Conservation (phyloP, 1,140 invertebrate genomes). For the honey bee (Apis mellifera) region Amel_HAv3.1 CM009932.2:14883001-14883500, state of each 20-base stretch:
- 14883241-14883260: slow-evolving; percentile 14
- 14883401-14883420: background rate
- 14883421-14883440: background rate
- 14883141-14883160: background rate
- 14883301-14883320: background rate
- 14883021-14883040: slow-evolving; percentile 27
- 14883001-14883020: background rate
- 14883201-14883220: background rate
- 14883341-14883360: background rate
- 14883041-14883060: slow-evolving; percentile 68
- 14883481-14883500: slow-evolving; percentile 12
- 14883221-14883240: slow-evolving; percentile 1
- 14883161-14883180: no score
- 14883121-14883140: background rate
- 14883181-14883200: no score
- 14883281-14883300: background rate
- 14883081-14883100: slow-evolving; percentile 40
- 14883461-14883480: background rate
- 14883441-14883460: background rate
- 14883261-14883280: background rate
- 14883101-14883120: slow-evolving; percentile 46
- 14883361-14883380: slow-evolving; percentile 31
- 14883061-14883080: slow-evolving; percentile 64
- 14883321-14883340: slow-evolving; percentile 26
- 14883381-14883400: slow-evolving; percentile 40